Evolutionary conservation across 2,888 invertebrate genomes (phyloP), one percentile per base, ranked within the genome.

Genomic region (Limnephilus lunatus): DNA sequence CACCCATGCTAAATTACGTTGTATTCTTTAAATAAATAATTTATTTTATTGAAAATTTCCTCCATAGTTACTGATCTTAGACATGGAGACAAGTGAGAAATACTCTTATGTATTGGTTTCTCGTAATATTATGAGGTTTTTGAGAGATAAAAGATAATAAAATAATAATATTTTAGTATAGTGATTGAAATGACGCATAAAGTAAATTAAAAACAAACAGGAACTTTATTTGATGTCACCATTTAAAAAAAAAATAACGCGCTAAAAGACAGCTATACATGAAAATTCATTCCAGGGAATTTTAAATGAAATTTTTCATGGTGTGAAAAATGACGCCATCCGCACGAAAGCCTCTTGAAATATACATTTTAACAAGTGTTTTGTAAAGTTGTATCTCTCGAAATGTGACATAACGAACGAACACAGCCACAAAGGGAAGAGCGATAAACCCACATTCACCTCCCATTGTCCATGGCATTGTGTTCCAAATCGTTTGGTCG

Each of bases 371-470:
- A 25, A 85, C 44, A 85, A 85, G 85, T 85, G 44, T 35, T 85
- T n/a, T 68, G 87, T 68, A 31, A 87, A 53, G 68, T 31, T 68
- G 53, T 53, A 68, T 87, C 53, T 87, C 53, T 53, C 87, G 31
- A 53, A 87, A 87, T 68, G 53, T 25, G 82, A 81, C 48, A 48
- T 90, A 83, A 82, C 83, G 83, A 83, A 82, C 83, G 83, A 90
- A 44, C 32, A 44, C 19, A 82, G 32, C 83, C 25, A 90, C 90
- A 90, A 90, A 90, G 90, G 48, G 30, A 25, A 81, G 15, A 25
- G 83, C 82, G 90, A 90, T 90, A 90, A 90, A 83, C 82, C 90
- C 83, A 11, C 83, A 53, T 90, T 90, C 89, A 39, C 48, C 35
- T 68, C 89, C 81, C 81, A 89, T 89, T 89, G 89, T 89, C 81